Conservation (phyloP, 1,140 invertebrate species). For the Triops longicaudatus region DNA sequence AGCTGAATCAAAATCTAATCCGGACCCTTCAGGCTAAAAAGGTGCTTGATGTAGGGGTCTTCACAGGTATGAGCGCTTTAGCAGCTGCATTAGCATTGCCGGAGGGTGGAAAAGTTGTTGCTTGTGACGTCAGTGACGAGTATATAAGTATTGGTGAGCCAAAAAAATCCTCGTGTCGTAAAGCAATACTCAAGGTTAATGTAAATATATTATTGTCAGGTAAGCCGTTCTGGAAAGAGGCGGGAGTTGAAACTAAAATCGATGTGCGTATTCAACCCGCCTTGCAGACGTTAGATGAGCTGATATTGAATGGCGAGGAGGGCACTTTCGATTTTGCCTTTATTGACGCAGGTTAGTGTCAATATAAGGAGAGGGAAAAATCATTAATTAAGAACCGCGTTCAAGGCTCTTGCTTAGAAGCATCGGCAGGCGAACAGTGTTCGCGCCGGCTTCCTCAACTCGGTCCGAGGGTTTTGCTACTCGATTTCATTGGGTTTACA, state of each 20-base stretch:
- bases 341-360: conserved; percentile 39
- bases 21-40: conserved; percentile 36
- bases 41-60: conserved; percentile 41
- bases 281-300: conserved; percentile 36
- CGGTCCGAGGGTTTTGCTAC: too few species aligned
- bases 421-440: too few species aligned
- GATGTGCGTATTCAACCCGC: conserved; percentile 37
- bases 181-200: too few species aligned
- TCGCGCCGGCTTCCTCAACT: too few species aligned
- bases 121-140: conserved; percentile 38
- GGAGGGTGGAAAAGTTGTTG: conserved; percentile 37
- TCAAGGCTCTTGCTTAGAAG: too few species aligned
- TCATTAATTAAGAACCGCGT: too few species aligned
- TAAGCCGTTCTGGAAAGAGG: conserved; percentile 37
- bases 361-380: too few species aligned
- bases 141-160: conserved; percentile 32
- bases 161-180: too few species aligned
- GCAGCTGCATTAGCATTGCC: conserved; percentile 38
- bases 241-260: conserved; percentile 39
- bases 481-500: too few species aligned
- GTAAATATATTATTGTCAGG: conserved; percentile 24
- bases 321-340: conserved; percentile 45
- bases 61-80: conserved; percentile 39
- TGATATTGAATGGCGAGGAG: conserved; percentile 37
- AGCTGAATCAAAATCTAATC: conserved; percentile 37